Conservation (phyloP, 2,888 invertebrate genomes). For the Drosophila austrosaltans region DNA sequence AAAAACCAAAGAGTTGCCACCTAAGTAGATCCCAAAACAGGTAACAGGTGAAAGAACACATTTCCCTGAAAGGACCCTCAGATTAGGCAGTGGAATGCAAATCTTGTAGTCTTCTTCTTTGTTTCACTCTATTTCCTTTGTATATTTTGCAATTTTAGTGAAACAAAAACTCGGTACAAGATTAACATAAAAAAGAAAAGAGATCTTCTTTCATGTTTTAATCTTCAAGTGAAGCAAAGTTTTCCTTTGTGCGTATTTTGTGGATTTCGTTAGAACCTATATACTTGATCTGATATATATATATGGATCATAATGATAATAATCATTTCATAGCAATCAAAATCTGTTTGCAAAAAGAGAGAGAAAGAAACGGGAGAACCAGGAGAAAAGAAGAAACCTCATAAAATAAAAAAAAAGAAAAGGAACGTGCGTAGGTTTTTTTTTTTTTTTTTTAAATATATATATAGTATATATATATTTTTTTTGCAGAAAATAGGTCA, state of each 20-base stretch:
- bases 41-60: too few relatives aligned
- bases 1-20: background rate
- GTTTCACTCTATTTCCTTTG: too few relatives aligned
- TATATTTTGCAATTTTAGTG: too few relatives aligned
- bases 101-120: too few relatives aligned
- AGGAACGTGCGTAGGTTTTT: constrained; percentile 18
- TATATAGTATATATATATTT: background rate
- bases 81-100: too few relatives aligned
- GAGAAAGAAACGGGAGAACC: background rate
- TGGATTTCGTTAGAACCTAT: background rate
- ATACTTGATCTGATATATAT: background rate
- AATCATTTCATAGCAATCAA: constrained; percentile 13
- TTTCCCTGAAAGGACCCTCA: too few relatives aligned
- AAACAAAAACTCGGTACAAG: too few relatives aligned
- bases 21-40: background rate
- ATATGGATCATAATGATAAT: background rate
- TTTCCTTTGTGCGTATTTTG: background rate
- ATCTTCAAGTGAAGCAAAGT: too few relatives aligned
- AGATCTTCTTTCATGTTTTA: too few relatives aligned
- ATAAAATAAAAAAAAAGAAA: constrained; percentile 6
- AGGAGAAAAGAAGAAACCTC: constrained; percentile 7
- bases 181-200: too few relatives aligned
- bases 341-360: constrained; percentile 3
- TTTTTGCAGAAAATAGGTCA: constrained; percentile 64
- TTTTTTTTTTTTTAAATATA: background rate